Evolutionary conservation across 2,113 vertebrate genomes (phyloP).

Genomic region (Ailuropoda melanoleuca): DNA sequence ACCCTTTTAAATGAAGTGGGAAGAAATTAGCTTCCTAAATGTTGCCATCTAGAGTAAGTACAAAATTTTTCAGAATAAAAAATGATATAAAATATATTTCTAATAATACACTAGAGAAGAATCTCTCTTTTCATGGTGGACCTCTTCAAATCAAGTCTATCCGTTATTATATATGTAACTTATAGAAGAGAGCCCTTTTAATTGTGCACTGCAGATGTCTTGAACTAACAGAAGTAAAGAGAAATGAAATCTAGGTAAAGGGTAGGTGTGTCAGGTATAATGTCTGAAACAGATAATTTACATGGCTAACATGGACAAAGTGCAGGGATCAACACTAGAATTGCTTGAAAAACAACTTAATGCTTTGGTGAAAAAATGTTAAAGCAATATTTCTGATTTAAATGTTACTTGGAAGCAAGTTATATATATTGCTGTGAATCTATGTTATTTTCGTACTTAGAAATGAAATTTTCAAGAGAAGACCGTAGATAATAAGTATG

Average conservation of each 20-base stretch:
- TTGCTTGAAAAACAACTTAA: neutral
- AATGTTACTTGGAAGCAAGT: neutral
- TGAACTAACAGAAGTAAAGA: neutral
- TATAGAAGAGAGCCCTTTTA: neutral
- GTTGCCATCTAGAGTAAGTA: neutral
- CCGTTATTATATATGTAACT: neutral
- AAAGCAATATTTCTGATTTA: neutral
- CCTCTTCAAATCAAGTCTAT: neutral
- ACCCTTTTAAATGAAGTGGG: neutral
- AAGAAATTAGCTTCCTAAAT: neutral
- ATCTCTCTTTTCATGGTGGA: neutral
- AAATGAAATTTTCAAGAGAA: neutral
- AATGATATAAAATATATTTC: neutral
- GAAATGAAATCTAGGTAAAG: neutral
- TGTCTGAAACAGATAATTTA: neutral
- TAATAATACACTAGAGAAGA: neutral
- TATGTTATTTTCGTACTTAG: neutral
- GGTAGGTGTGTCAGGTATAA: neutral
- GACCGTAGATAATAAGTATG: neutral
- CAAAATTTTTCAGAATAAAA: neutral
- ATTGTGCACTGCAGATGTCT: neutral
- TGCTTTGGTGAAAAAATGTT: neutral
- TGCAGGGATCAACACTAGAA: neutral
- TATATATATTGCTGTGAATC: neutral
- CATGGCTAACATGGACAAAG: neutral